phyloP scores from a whole-genome alignment of 2,113 vertebrate species.

The Phoxinus phoxinus region DNA sequence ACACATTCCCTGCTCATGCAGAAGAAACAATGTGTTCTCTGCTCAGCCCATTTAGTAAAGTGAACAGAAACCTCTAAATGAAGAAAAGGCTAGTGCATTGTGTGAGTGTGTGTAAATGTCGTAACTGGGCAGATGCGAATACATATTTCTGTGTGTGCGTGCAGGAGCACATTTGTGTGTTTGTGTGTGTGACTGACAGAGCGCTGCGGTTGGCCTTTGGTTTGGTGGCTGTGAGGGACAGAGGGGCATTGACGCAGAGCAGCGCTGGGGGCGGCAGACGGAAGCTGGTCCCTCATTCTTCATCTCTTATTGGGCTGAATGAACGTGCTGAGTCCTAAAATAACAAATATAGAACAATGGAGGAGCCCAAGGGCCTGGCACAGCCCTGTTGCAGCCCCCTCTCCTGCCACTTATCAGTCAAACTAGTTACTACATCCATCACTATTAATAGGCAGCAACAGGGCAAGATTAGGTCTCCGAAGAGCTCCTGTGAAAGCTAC shows the following conservation, averaged over 20 bases:
- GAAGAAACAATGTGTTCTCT: neutral
- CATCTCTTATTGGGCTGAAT: constrained; percentile 32
- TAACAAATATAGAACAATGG: constrained; percentile 42
- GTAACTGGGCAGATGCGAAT: neutral
- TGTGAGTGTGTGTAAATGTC: neutral
- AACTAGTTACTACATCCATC: neutral
- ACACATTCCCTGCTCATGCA: neutral
- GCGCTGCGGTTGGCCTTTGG: neutral
- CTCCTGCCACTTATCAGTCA: constrained; percentile 22
- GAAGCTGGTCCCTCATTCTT: constrained; percentile 61
- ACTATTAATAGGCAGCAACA: constrained; percentile 18
- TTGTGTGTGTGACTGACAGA: neutral
- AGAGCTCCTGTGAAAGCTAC: neutral
- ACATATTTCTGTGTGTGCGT: neutral
- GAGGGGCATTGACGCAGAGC: constrained; percentile 66
- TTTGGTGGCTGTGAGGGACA: constrained; percentile 52
- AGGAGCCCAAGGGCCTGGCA: neutral
- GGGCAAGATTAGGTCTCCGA: neutral
- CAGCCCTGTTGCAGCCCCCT: neutral
- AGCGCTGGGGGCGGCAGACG: constrained; percentile 54
- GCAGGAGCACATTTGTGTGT: neutral
- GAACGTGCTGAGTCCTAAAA: constrained; percentile 30
- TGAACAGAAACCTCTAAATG: neutral
- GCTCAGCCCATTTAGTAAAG: neutral
- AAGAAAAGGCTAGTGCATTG: neutral